Evolutionary conservation across 2,888 invertebrate genomes (phyloP).

Genomic region (Morpho deidamia): DNA sequence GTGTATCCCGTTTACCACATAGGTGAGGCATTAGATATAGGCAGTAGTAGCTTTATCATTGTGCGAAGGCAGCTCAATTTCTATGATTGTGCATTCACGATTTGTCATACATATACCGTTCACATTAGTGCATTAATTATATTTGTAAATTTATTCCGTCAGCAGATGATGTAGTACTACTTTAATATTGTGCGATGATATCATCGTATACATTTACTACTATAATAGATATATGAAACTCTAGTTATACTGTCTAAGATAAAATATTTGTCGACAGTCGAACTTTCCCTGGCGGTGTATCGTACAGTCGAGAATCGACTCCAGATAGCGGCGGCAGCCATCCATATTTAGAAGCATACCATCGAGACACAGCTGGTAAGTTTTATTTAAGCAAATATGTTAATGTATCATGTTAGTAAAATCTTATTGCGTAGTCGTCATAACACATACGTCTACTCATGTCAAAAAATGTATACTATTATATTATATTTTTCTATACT

Average conservation of each 20-base stretch:
- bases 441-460: too few relatives aligned
- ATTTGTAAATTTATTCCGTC: neutral
- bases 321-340: constrained; percentile 94
- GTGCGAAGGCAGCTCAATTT: neutral
- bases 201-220: neutral
- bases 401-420: too few relatives aligned
- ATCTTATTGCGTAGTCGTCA: too few relatives aligned
- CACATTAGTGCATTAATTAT: neutral
- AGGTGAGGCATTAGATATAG: constrained; percentile 78
- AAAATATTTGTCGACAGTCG: constrained; percentile 49
- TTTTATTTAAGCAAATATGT: constrained; percentile 11
- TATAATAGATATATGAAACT: too few relatives aligned
- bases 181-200: too few relatives aligned
- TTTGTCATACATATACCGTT: neutral
- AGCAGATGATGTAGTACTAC: too few relatives aligned
- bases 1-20: constrained; percentile 91
- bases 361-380: constrained; percentile 89
- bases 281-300: constrained; percentile 81
- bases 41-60: constrained; percentile 1
- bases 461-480: too few relatives aligned
- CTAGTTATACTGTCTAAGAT: too few relatives aligned
- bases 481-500: too few relatives aligned
- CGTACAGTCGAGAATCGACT: constrained; percentile 92
- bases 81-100: too few relatives aligned
- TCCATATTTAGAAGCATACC: constrained; percentile 89